Evolutionary conservation across 2,888 invertebrate genomes (phyloP).

Genomic region (Tolmerus cingulatus): DNA sequence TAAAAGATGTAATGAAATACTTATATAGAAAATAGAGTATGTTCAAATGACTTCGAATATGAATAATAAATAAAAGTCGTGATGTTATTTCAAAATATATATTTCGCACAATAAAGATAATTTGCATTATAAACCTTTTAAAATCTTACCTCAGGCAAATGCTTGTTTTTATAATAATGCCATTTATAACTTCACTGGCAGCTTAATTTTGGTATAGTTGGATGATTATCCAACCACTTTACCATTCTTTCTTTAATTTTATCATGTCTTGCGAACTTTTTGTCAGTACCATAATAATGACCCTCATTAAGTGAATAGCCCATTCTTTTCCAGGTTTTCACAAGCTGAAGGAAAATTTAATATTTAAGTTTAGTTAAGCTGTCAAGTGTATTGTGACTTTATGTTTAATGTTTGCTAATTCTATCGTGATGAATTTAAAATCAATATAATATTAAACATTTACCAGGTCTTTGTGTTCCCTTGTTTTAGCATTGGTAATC

Average conservation of each 20-base stretch:
- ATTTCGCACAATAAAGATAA: neutral
- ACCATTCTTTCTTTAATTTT: conserved; percentile 86
- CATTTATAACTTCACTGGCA: neutral
- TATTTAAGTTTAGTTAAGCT: too few relatives aligned
- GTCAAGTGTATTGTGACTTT: too few relatives aligned
- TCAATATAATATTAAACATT: neutral
- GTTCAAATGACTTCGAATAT: too few relatives aligned
- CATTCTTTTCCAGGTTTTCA: conserved; percentile 52
- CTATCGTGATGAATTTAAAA: neutral
- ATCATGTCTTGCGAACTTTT: conserved; percentile 87
- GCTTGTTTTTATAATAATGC: conserved; percentile 64
- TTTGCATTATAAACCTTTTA: conserved; percentile 54
- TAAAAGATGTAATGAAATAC: too few relatives aligned
- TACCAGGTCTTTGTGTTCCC: neutral
- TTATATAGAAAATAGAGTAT: too few relatives aligned
- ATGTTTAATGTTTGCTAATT: too few relatives aligned
- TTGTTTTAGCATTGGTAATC: neutral
- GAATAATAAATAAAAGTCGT: neutral
- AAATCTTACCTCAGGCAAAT: conserved; percentile 58
- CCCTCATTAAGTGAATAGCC: conserved; percentile 76
- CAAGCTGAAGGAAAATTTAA: conserved; percentile 61
- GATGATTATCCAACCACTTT: neutral
- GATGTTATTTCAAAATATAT: neutral
- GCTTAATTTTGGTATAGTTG: neutral
- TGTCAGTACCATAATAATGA: conserved; percentile 84